These are phyloP conservation scores for Enteromius unitaeniatus DNA, from an alignment of 2,797 vertebrate species.

Conservation along the genomic window DNA sequence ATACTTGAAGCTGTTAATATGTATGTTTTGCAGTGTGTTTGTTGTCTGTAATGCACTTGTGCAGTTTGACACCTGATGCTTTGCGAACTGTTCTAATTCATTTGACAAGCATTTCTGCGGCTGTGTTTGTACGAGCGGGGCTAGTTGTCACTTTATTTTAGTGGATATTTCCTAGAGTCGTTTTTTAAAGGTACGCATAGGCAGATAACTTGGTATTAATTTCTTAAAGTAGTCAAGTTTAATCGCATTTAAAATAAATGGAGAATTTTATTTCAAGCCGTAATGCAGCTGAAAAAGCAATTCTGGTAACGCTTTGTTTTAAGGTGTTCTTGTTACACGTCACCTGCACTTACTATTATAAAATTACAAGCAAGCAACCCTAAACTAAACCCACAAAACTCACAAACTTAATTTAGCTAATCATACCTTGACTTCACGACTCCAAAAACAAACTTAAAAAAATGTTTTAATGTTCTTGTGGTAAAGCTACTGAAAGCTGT, in stretches of 20 bases:
- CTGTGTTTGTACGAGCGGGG: not conserved
- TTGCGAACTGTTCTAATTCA: not conserved
- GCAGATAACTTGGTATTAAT: too few relatives aligned
- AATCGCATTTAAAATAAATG: not conserved
- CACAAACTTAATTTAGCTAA: not conserved
- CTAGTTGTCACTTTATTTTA: not conserved
- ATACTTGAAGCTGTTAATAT: too few relatives aligned
- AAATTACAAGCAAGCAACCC: not conserved
- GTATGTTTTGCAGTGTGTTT: not conserved
- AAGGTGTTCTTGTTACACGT: not conserved
- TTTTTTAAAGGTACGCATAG: not conserved
- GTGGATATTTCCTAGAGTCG: not conserved
- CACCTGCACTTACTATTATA: not conserved
- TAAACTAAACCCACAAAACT: not conserved
- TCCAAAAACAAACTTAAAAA: not conserved
- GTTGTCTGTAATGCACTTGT: not conserved
- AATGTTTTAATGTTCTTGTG: not conserved
- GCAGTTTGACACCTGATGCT: slow-evolving; percentile 1
- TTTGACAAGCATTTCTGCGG: not conserved
- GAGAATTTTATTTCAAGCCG: not conserved
- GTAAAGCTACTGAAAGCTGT: not conserved
- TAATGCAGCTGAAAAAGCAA: not conserved
- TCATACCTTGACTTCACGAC: not conserved
- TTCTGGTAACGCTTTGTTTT: not conserved
- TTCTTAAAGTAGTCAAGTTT: not conserved